A percentile compares a stretch with the other conserved stretches of the same genome.
These are phyloP conservation scores for Clarias gariepinus DNA, from an alignment of 2,113 vertebrate genomes.

Conservation along the genomic window DNA sequence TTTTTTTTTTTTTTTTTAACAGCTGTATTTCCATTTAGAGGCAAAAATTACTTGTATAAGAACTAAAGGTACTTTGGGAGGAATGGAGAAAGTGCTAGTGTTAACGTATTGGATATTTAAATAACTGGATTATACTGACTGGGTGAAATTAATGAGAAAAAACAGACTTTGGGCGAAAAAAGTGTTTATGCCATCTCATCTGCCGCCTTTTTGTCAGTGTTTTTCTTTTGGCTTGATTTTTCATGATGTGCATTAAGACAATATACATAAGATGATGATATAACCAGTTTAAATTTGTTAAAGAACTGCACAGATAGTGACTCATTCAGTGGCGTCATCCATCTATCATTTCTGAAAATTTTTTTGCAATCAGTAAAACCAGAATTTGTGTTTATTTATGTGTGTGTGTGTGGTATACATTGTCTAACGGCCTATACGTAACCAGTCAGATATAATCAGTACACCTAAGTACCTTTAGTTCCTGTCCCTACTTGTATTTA, in stretches of 20 bases:
- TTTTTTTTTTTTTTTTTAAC: neutral
- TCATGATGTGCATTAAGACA: neutral
- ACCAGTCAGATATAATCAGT: neutral
- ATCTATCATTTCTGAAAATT: neutral
- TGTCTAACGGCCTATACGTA: neutral
- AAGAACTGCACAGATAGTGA: too few species aligned
- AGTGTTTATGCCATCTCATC: neutral
- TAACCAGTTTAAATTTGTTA: too few species aligned
- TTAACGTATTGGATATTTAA: neutral
- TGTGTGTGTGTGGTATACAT: neutral
- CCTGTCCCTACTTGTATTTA: neutral
- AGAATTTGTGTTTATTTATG: too few species aligned
- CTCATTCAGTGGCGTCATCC: neutral
- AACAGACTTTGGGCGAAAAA: neutral
- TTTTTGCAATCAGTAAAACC: neutral
- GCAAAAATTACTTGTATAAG: neutral
- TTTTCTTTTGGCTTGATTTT: too few species aligned
- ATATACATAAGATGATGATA: neutral
- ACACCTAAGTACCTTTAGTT: neutral
- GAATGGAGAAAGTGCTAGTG: neutral
- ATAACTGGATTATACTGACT: neutral
- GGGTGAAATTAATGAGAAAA: neutral
- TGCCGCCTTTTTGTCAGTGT: neutral
- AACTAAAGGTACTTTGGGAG: neutral
- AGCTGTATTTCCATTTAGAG: neutral